phyloP scores from a whole-genome alignment of 2,113 vertebrate species.

The Heliornis fulica region DNA sequence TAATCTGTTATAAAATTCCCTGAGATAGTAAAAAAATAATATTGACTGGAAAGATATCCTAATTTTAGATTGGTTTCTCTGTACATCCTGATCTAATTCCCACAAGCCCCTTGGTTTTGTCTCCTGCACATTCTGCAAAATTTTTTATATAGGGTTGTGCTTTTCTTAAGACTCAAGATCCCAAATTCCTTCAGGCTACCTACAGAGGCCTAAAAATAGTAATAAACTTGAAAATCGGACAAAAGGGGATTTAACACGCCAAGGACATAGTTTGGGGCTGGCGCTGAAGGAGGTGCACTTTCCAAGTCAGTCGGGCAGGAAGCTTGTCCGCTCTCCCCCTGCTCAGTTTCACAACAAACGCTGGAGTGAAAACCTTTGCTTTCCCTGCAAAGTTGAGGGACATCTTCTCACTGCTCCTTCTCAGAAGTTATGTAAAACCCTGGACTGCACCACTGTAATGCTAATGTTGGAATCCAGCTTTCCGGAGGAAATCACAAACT shows the following conservation, averaged over 20 bases:
- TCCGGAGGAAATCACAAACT: background rate
- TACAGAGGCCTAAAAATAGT: constrained; percentile 29
- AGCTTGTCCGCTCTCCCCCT: background rate
- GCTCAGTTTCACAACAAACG: background rate
- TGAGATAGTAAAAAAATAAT: background rate
- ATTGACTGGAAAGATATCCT: background rate
- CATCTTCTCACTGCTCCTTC: background rate
- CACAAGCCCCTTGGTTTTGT: background rate
- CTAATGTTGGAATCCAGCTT: background rate
- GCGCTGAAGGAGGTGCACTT: rapidly evolving
- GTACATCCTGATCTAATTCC: background rate
- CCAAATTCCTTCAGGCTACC: constrained; percentile 13
- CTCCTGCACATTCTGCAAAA: background rate
- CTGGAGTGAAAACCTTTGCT: background rate
- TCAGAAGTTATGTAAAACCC: background rate
- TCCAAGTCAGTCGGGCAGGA: background rate
- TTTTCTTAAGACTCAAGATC: background rate
- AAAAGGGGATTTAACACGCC: background rate
- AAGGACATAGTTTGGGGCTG: background rate
- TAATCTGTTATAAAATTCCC: background rate
- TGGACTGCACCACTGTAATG: background rate
- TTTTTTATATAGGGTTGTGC: background rate
- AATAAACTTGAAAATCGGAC: background rate
- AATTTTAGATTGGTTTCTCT: constrained; percentile 16
- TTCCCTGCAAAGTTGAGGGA: background rate